Percentiles rank a stretch among this genome's conserved stretches.
Evolutionary conservation across 1,140 invertebrate genomes (phyloP).

Genomic region (Leguminivora glycinivorella): DNA sequence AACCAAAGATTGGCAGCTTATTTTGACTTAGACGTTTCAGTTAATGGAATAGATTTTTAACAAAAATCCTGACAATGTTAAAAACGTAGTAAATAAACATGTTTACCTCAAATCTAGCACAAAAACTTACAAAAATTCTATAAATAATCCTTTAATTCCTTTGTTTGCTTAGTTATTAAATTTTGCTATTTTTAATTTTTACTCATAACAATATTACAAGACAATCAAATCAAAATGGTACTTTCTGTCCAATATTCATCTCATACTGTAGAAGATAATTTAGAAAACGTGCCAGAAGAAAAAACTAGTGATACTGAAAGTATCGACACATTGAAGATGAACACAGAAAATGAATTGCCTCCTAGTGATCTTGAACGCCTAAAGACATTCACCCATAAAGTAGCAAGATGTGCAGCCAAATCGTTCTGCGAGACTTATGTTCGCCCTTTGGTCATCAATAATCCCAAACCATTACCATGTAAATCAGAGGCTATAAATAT

Average conservation of each 20-base stretch:
- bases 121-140: neutral
- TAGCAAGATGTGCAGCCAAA: conserved; percentile 3
- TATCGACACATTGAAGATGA: neutral
- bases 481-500: neutral
- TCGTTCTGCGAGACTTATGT: neutral
- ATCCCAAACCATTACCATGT: neutral
- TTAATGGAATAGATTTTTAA: neutral
- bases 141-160: no score
- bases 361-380: neutral
- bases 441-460: neutral
- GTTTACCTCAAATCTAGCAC: neutral
- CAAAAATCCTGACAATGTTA: neutral
- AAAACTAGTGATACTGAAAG: neutral
- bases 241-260: neutral
- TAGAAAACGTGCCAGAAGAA: neutral
- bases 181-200: no score
- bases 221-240: neutral
- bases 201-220: no score
- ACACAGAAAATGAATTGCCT: neutral
- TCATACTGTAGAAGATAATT: neutral
- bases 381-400: neutral
- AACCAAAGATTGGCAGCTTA: no score
- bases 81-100: neutral
- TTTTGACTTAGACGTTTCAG: no score
- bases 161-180: no score